Evolutionary conservation across 2,113 vertebrate genomes (phyloP).

Genomic region (Percina caprodes): DNA sequence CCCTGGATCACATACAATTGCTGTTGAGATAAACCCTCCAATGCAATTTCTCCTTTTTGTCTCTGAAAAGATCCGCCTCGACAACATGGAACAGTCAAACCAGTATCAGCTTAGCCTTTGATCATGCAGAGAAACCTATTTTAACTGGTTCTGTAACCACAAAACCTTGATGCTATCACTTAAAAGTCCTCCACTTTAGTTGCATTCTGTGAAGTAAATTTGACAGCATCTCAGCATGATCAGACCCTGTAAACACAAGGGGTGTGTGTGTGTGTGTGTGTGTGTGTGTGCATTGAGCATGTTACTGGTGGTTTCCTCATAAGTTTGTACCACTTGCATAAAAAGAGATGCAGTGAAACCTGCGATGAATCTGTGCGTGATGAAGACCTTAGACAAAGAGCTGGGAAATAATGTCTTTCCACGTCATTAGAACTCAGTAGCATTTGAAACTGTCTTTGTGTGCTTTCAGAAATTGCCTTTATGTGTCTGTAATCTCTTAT

Average conservation of each 20-base stretch:
- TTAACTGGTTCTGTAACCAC: slow-evolving; percentile 43
- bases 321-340: slow-evolving; percentile 16
- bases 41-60: slow-evolving; percentile 47
- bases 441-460: slow-evolving; percentile 47
- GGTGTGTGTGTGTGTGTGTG: too few species aligned
- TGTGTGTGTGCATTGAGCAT: neutral
- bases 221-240: slow-evolving; percentile 46
- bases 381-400: slow-evolving; percentile 21
- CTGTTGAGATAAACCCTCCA: slow-evolving; percentile 48
- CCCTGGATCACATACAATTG: slow-evolving; percentile 60
- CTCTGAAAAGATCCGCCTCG: slow-evolving; percentile 50
- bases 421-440: slow-evolving; percentile 22
- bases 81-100: slow-evolving; percentile 48
- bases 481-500: slow-evolving; percentile 56
- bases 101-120: slow-evolving; percentile 61
- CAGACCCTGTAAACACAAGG: slow-evolving; percentile 20
- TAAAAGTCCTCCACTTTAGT: slow-evolving; percentile 55
- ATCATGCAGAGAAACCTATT: slow-evolving; percentile 64
- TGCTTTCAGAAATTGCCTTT: slow-evolving; percentile 42
- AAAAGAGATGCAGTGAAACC: slow-evolving; percentile 6
- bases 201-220: slow-evolving; percentile 30
- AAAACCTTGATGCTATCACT: slow-evolving; percentile 59
- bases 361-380: slow-evolving; percentile 5
- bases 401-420: slow-evolving; percentile 47
- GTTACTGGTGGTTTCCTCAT: neutral